Conservation (phyloP, 2,797 vertebrate genomes). For the Chloroceryle amazona region DNA sequence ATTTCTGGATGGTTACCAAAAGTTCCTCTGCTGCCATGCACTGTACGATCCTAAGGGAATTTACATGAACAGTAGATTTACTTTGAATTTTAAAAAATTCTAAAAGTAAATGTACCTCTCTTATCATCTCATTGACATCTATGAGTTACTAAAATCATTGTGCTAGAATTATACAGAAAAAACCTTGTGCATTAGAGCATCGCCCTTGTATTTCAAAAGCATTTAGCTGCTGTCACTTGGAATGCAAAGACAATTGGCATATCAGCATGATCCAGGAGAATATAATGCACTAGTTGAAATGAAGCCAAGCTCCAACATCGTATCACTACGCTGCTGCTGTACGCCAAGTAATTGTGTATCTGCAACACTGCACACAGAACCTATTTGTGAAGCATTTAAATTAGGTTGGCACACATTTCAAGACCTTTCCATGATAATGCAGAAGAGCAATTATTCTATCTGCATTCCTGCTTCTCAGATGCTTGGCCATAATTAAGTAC, state of each 20-base stretch:
- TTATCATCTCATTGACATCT: background rate
- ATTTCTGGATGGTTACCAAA: background rate
- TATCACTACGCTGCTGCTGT: background rate
- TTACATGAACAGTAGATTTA: background rate
- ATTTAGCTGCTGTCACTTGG: background rate
- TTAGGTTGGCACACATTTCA: background rate
- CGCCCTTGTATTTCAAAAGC: background rate
- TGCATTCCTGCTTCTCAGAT: background rate
- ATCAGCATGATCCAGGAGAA: constrained; percentile 13
- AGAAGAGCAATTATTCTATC: background rate
- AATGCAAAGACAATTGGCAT: constrained; percentile 32
- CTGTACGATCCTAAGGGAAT: background rate
- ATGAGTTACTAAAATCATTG: background rate
- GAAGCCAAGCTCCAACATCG: background rate
- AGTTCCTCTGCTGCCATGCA: background rate
- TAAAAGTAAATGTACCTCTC: background rate
- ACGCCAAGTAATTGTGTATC: background rate
- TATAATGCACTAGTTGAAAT: background rate
- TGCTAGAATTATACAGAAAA: background rate
- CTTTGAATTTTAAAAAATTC: background rate
- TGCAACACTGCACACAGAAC: background rate
- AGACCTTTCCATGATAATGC: background rate
- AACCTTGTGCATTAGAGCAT: background rate
- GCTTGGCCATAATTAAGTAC: constrained; percentile 2
- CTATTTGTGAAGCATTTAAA: constrained; percentile 17